A percentile compares a stretch with the other conserved stretches of the same genome.
These are phyloP conservation scores for Mormoops blainvillei DNA, from an alignment of 2,113 vertebrate species.

Conservation along the genomic window DNA sequence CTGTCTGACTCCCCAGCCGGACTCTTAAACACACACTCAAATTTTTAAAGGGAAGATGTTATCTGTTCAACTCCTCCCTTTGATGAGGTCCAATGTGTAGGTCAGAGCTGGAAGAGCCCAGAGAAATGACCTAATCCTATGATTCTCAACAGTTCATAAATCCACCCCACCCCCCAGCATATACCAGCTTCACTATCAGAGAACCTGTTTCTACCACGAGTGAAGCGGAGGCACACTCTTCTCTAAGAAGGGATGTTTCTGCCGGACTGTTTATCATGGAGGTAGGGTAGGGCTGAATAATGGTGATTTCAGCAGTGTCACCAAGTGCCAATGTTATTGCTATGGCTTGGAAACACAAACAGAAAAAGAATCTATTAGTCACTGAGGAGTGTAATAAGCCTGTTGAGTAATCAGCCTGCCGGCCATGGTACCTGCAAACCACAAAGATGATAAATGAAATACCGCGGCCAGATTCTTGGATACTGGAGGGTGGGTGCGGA, in stretches of 20 bases:
- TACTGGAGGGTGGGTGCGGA: background rate
- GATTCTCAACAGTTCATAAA: constrained; percentile 48
- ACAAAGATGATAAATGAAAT: constrained; percentile 48
- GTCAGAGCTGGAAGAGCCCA: constrained; percentile 60
- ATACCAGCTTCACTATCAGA: background rate
- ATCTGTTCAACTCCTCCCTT: constrained; percentile 49
- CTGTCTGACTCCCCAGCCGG: background rate
- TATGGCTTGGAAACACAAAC: constrained; percentile 74
- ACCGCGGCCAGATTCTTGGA: background rate
- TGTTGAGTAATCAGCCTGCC: constrained; percentile 67
- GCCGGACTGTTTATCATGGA: constrained; percentile 35
- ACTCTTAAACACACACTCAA: background rate
- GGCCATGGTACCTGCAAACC: constrained; percentile 61
- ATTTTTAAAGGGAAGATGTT: constrained; percentile 53
- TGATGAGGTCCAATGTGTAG: constrained; percentile 20
- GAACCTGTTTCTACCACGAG: background rate
- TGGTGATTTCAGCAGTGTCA: constrained; percentile 60
- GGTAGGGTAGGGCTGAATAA: constrained; percentile 40
- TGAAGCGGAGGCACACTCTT: background rate
- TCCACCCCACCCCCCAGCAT: background rate
- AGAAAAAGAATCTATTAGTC: constrained; percentile 70
- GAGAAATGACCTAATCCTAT: constrained; percentile 56
- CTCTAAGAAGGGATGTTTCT: constrained; percentile 15
- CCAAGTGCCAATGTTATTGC: constrained; percentile 63
- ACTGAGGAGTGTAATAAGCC: constrained; percentile 49